A percentile compares a stretch with the other conserved stretches of the same genome.
Conservation (phyloP, 1,140 invertebrate species). For the Drosophila mojavensis region DNA sequence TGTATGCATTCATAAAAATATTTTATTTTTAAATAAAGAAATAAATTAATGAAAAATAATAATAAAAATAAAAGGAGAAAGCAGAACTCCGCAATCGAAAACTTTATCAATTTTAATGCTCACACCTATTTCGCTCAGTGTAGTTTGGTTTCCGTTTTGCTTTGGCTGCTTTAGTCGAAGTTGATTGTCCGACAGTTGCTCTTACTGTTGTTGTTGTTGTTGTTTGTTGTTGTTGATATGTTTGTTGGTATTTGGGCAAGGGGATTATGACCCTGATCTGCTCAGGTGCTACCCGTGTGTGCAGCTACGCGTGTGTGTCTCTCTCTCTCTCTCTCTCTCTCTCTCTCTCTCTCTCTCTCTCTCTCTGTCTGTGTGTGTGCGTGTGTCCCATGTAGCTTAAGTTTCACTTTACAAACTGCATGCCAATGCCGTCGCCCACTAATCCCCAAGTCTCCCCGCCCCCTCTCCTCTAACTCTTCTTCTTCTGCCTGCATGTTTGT, state of each 20-base stretch:
- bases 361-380: slow-evolving; percentile 1
- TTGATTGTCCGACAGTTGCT: slow-evolving; percentile 44
- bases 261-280: slow-evolving; percentile 80
- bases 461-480: neutral
- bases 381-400: slow-evolving; percentile 56
- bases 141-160: slow-evolving; percentile 21
- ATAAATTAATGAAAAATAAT: too few species aligned
- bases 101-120: too few species aligned
- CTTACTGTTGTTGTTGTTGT: slow-evolving; percentile 25
- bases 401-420: slow-evolving; percentile 77
- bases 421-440: slow-evolving; percentile 25
- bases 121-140: neutral
- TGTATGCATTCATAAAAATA: too few species aligned
- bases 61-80: too few species aligned
- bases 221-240: slow-evolving; percentile 41
- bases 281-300: slow-evolving; percentile 52
- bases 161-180: slow-evolving; percentile 44
- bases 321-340: neutral
- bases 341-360: neutral
- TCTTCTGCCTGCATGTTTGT: slow-evolving; percentile 15
- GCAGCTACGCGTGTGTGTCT: neutral
- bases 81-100: too few species aligned
- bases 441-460: neutral
- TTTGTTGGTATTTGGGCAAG: slow-evolving; percentile 56
- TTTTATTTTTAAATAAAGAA: too few species aligned